Evolutionary conservation across 1,140 invertebrate species (phyloP).

Genomic region (Drosophila seguyi): DNA sequence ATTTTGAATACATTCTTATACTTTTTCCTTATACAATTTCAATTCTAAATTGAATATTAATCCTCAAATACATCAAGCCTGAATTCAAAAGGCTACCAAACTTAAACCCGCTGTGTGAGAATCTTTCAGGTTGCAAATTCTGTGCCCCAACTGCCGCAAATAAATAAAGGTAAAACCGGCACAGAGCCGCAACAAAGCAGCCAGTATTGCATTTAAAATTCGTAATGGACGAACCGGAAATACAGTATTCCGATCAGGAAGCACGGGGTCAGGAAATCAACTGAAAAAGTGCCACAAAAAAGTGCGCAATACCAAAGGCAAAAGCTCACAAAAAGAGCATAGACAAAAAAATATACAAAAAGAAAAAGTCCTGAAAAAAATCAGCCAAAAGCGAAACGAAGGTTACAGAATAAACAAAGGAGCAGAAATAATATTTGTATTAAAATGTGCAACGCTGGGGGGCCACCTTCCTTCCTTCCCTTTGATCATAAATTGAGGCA

Average conservation of each 20-base stretch:
- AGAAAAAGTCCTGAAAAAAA: not conserved
- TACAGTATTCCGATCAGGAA: constrained; percentile 81
- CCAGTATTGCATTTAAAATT: constrained; percentile 70
- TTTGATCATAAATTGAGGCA: constrained; percentile 32
- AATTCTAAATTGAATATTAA: not conserved
- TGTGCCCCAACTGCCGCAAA: constrained; percentile 4
- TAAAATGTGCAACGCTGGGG: constrained; percentile 25
- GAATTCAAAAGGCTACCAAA: not conserved
- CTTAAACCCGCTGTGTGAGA: not conserved
- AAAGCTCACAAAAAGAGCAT: constrained; percentile 21
- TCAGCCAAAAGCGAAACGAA: not conserved
- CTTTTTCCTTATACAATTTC: too few relatives aligned
- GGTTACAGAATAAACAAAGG: constrained; percentile 34
- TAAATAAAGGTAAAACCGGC: constrained; percentile 16
- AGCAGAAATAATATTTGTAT: constrained; percentile 45
- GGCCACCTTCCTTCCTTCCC: constrained; percentile 22
- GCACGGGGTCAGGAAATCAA: constrained; percentile 73
- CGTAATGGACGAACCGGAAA: constrained; percentile 79
- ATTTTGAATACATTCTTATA: not conserved
- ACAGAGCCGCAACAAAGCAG: constrained; percentile 30
- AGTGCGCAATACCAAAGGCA: constrained; percentile 52
- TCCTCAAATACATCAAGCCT: not conserved
- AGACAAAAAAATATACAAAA: constrained; percentile 1
- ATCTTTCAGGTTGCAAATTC: constrained; percentile 20
- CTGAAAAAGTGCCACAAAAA: constrained; percentile 75